phyloP scores from a whole-genome alignment of 2,113 vertebrate species.

The Syngnathus floridae region DNA sequence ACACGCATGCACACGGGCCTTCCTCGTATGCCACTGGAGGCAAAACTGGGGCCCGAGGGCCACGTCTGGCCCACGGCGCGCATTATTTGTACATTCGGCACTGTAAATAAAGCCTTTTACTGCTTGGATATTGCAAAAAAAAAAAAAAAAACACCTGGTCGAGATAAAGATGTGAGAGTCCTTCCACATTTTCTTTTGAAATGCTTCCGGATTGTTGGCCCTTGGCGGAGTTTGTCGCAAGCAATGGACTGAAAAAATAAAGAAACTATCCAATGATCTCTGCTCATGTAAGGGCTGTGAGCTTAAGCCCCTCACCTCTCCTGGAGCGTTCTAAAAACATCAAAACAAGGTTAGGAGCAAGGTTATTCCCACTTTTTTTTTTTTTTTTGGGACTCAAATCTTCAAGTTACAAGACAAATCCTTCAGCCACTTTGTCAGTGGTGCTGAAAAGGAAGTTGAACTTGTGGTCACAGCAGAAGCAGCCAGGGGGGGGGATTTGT shows the following conservation, averaged over 20 bases:
- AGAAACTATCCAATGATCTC: slow-evolving; percentile 18
- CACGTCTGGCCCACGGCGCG: background rate
- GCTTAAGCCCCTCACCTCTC: slow-evolving; percentile 18
- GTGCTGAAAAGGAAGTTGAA: slow-evolving; percentile 30
- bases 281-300: slow-evolving; percentile 25
- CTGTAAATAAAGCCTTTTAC: background rate
- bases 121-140: background rate
- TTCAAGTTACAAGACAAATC: slow-evolving; percentile 41
- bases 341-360: slow-evolving; percentile 18
- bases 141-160: background rate
- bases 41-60: background rate
- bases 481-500: slow-evolving; percentile 21
- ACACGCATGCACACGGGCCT: background rate
- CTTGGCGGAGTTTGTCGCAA: background rate
- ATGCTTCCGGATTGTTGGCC: background rate
- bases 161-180: background rate
- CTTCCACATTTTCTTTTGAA: background rate
- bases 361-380: background rate
- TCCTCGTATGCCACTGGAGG: background rate
- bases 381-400: slow-evolving; percentile 35
- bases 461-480: slow-evolving; percentile 29
- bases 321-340: slow-evolving; percentile 13
- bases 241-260: background rate
- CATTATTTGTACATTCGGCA: too few relatives aligned
- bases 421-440: slow-evolving; percentile 28